Evolutionary conservation across 23 tunicate genomes (phyloP).

Genomic region (Styela plicata): DNA sequence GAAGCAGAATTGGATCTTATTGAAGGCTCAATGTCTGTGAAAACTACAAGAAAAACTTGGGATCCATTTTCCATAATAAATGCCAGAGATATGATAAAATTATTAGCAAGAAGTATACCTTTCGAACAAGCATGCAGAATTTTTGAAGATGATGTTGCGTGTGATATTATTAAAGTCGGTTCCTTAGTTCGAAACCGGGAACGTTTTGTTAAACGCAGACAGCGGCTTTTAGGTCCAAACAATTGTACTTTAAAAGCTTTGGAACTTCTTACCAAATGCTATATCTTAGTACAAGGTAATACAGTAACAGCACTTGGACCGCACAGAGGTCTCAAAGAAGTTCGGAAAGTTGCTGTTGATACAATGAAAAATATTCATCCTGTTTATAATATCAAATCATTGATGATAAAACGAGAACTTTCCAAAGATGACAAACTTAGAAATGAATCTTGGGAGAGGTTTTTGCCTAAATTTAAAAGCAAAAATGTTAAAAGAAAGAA

Average conservation of each 20-base stretch:
- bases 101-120: slow-evolving; percentile 85
- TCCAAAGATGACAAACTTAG: slow-evolving; percentile 85
- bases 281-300: slow-evolving; percentile 90
- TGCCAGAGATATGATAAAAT: slow-evolving; percentile 86
- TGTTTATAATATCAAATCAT: slow-evolving; percentile 85
- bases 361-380: slow-evolving; percentile 98
- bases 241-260: slow-evolving; percentile 88
- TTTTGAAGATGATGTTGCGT: slow-evolving; percentile 84
- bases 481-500: slow-evolving; percentile 71
- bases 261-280: slow-evolving; percentile 89
- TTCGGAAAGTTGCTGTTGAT: slow-evolving; percentile 68
- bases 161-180: slow-evolving; percentile 83
- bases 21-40: slow-evolving; percentile 93
- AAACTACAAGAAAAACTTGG: slow-evolving; percentile 94
- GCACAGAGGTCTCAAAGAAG: slow-evolving; percentile 85
- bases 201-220: slow-evolving; percentile 88
- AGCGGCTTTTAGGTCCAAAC: slow-evolving; percentile 88
- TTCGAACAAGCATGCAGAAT: slow-evolving; percentile 81
- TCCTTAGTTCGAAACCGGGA: slow-evolving; percentile 75
- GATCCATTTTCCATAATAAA: slow-evolving; percentile 93
- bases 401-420: slow-evolving; percentile 95
- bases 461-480: slow-evolving; percentile 88
- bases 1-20: slow-evolving; percentile 80
- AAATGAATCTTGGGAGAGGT: slow-evolving; percentile 92
- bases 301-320: slow-evolving; percentile 92